Conservation (phyloP, 2,797 vertebrate species). For the Acrocephalus scirpaceus region DNA sequence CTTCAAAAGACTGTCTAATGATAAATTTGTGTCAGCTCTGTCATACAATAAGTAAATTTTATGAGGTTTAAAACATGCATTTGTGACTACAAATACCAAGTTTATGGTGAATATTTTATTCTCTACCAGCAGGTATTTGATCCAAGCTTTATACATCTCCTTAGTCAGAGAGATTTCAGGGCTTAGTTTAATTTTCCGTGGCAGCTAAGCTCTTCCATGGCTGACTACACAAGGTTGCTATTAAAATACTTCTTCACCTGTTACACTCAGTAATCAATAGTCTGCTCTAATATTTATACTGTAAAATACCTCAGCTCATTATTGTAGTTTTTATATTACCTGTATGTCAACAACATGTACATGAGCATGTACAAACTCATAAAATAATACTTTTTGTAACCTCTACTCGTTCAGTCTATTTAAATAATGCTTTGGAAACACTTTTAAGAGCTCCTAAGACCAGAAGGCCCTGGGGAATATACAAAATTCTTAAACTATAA, state of each 20-base stretch:
- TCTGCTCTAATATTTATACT: slow-evolving; percentile 22
- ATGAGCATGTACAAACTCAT: background rate
- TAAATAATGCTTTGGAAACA: background rate
- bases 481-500: background rate
- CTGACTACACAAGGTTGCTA: background rate
- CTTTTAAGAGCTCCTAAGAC: background rate
- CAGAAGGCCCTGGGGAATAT: background rate
- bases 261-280: slow-evolving; percentile 21
- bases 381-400: background rate
- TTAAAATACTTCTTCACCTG: slow-evolving; percentile 14
- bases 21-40: background rate
- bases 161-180: background rate
- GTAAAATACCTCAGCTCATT: background rate
- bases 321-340: background rate
- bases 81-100: background rate
- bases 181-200: slow-evolving; percentile 9
- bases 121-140: background rate
- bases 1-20: background rate
- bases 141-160: background rate
- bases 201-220: background rate
- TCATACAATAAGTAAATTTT: background rate
- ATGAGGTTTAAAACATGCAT: background rate
- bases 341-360: background rate
- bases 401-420: background rate
- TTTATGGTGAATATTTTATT: slow-evolving; percentile 8